Base-by-base conservation (phyloP, 37 sponge, comb jelly and placozoan genomes). In the Amphimedon queenslandica region DNA sequence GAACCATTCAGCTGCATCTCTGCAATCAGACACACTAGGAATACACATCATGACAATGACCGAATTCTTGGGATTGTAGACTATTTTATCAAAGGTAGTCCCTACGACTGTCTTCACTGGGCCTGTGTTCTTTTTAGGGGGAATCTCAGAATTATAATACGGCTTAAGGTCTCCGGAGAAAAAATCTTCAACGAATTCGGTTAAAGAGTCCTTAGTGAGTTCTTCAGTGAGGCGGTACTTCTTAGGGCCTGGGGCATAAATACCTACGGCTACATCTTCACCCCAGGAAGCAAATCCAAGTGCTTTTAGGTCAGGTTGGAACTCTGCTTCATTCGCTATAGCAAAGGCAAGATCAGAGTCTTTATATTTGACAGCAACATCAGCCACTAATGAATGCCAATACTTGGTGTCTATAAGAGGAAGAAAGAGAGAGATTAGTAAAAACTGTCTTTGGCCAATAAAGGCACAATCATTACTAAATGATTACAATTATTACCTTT, bases 41-140 rank as follows among this genome's bases (percentile, higher is more conserved):
- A 75, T 41, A 70, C 87, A 86, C 5, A 86, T 69, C 67, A 73
- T 74, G 13, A 86, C 65, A 40, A 86, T 40, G 21, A 61, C 76
- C 16, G 10, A 42, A 13, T 70, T 80, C 28, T 63, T 55, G n/a
- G 64, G 58, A 39, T 75, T 64, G 27, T n/a, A 27, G 41, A 91
- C 83, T 13, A 90, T 32, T 24, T 84, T 73, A 37, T 85, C 73
- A 61, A 91, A 95, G 0, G 80, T 95, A 1, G 37, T 30, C 20
- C 92, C 96, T 8, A 95, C 96, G 25, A 91, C 89, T 41, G 63
- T 81, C 35, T 71, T 78, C 36, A 95, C 88, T 0, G 80, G 81
- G 1, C 68, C 66, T 70, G 78, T 80, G 30, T 31, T 39, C 51
- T 84, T 64, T 42, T 63, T 40, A 20, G 96, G 92, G 28, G 60